phyloP scores from a whole-genome alignment of 2,797 vertebrate genomes.

The Crenuchus spilurus region DNA sequence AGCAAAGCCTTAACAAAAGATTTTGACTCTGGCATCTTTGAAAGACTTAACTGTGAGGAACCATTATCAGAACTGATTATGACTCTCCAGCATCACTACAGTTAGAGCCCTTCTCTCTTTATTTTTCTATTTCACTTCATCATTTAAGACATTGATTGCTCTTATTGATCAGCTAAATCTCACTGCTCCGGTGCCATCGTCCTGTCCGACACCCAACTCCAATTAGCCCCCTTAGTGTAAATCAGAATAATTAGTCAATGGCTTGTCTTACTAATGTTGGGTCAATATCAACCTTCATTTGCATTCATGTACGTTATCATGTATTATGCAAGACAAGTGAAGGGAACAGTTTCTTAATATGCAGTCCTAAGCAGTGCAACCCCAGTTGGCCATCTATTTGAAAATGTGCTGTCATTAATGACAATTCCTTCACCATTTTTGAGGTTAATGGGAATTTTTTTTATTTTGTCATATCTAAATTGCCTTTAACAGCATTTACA shows the following conservation, averaged over 20 bases:
- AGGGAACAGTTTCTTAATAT: not conserved
- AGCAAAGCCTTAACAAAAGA: conserved; percentile 1
- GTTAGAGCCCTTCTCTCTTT: not conserved
- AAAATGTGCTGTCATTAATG: no score
- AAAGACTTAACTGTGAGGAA: not conserved
- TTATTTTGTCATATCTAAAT: no score
- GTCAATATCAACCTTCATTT: not conserved
- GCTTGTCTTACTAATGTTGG: not conserved
- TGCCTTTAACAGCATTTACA: no score
- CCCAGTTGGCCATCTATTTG: no score
- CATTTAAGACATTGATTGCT: not conserved
- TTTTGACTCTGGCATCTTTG: not conserved
- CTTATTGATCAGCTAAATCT: conserved; percentile 9
- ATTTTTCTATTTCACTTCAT: not conserved
- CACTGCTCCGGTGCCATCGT: not conserved
- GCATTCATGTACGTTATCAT: not conserved
- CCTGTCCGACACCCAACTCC: not conserved
- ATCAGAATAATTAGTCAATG: conserved; percentile 13
- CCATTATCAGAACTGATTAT: not conserved
- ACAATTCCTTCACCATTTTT: no score
- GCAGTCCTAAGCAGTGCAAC: not conserved
- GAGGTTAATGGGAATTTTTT: no score
- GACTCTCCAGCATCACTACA: not conserved
- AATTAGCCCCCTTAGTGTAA: not conserved
- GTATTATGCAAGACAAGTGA: not conserved